Evolutionary conservation across 2,113 vertebrate species (phyloP).

Genomic region (Engystomops pustulosus): DNA sequence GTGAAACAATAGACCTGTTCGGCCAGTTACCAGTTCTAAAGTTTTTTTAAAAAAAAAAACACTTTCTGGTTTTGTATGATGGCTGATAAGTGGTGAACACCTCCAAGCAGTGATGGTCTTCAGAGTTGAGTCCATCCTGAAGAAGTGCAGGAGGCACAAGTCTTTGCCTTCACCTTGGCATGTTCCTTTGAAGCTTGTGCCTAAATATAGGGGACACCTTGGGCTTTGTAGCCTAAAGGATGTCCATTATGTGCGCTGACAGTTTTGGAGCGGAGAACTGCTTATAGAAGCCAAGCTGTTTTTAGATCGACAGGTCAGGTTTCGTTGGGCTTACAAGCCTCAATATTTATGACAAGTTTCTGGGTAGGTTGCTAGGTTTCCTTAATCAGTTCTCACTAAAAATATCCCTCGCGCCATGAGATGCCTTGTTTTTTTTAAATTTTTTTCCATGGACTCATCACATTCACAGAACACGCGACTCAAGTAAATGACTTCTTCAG

Average conservation of each 20-base stretch:
- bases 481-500: conserved; percentile 28
- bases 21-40: not conserved
- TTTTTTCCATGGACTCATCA: conserved; percentile 73
- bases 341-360: conserved; percentile 68
- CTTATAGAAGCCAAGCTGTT: conserved; percentile 41
- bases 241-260: conserved; percentile 33
- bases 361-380: conserved; percentile 76
- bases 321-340: conserved; percentile 64
- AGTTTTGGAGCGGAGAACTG: conserved; percentile 20
- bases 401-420: conserved; percentile 70
- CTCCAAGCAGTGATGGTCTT: too few relatives aligned
- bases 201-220: not conserved
- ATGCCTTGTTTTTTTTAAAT: conserved; percentile 65
- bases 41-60: too few relatives aligned
- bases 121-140: too few relatives aligned
- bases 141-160: too few relatives aligned
- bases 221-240: not conserved
- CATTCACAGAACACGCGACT: conserved; percentile 65
- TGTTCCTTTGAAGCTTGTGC: too few relatives aligned
- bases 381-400: conserved; percentile 71
- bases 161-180: not conserved
- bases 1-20: not conserved
- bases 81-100: too few relatives aligned
- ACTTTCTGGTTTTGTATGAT: not conserved
- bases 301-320: conserved; percentile 65